A percentile compares a stretch with the other conserved stretches of the same genome.
Conservation (phyloP, 2,888 invertebrate genomes). For the Oscheius myriophilus region DNA sequence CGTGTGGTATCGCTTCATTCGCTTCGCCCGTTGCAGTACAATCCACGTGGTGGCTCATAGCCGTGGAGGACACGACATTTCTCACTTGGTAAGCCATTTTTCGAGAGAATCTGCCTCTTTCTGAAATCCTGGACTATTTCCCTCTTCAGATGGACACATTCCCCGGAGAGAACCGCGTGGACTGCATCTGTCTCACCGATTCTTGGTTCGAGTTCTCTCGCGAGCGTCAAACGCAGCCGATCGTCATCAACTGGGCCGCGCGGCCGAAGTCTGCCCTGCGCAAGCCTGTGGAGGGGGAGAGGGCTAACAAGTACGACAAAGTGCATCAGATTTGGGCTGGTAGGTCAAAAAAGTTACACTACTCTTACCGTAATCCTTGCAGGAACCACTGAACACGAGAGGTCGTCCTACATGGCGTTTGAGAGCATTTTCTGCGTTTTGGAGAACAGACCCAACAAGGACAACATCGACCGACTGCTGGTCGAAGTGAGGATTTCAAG, state of each 20-base stretch:
- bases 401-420: constrained; percentile 69
- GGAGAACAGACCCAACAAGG: constrained; percentile 31
- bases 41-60: constrained; percentile 84
- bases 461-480: constrained; percentile 20
- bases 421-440: constrained; percentile 70
- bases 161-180: constrained; percentile 34
- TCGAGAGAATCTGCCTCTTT: too few species aligned
- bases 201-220: constrained; percentile 71
- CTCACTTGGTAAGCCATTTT: constrained; percentile 59
- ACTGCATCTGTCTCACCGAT: constrained; percentile 82
- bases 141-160: constrained; percentile 34
- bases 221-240: constrained; percentile 19
- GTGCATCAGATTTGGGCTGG: constrained; percentile 33
- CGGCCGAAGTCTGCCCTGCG: background rate
- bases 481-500: constrained; percentile 14
- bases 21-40: constrained; percentile 76
- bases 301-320: background rate
- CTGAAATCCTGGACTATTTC: too few species aligned
- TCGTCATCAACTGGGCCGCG: constrained; percentile 32
- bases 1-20: constrained; percentile 80
- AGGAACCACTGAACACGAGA: constrained; percentile 69
- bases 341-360: background rate
- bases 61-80: constrained; percentile 80
- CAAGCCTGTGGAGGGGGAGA: constrained; percentile 3
- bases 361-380: constrained; percentile 3